These are phyloP conservation scores for Apantesis nais DNA, from an alignment of 2,888 invertebrate genomes.

Conservation along the genomic window DNA sequence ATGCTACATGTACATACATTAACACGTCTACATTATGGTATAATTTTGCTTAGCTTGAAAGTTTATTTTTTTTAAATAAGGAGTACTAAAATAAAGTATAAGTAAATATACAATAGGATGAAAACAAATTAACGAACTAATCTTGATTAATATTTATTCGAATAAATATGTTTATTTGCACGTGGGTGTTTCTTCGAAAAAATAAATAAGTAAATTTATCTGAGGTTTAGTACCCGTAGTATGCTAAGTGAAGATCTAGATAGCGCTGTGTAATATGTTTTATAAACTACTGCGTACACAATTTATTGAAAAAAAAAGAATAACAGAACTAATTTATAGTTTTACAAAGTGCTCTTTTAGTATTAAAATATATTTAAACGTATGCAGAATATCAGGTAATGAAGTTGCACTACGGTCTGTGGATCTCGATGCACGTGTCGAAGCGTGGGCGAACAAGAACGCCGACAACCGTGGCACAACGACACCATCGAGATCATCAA, in stretches of 20 bases:
- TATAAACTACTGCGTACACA: not conserved
- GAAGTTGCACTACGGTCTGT: slow-evolving; percentile 43
- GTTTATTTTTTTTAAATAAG: no score
- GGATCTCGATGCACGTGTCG: slow-evolving; percentile 63
- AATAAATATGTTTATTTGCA: not conserved
- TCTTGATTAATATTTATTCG: not conserved
- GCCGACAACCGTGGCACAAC: slow-evolving; percentile 20
- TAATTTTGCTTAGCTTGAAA: not conserved
- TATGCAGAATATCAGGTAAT: slow-evolving; percentile 22
- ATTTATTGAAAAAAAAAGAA: not conserved
- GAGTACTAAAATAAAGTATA: not conserved
- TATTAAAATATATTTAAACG: slow-evolving; percentile 4
- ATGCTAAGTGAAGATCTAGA: not conserved
- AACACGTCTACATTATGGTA: not conserved
- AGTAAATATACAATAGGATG: not conserved
- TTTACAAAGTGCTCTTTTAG: not conserved
- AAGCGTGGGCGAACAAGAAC: slow-evolving; percentile 75
- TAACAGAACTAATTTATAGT: not conserved
- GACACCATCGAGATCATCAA: slow-evolving; percentile 32
- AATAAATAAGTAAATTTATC: not conserved
- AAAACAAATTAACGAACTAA: not conserved
- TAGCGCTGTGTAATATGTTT: not conserved
- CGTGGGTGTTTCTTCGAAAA: not conserved
- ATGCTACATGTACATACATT: not conserved
- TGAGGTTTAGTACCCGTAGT: not conserved